phyloP scores from a whole-genome alignment of 2,113 vertebrate species.

The Dasypus novemcinctus region DNA sequence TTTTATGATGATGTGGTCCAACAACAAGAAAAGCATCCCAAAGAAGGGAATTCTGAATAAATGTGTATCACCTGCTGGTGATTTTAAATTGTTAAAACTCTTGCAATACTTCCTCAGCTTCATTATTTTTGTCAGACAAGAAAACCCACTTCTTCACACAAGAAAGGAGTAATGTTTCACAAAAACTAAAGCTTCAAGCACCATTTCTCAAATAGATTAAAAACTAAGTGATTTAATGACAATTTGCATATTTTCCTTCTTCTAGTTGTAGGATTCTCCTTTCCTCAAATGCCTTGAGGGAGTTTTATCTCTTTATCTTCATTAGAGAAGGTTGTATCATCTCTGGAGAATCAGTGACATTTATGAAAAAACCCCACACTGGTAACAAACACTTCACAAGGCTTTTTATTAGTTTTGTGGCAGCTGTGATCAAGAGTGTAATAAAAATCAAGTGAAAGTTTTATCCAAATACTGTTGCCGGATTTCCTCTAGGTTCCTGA shows the following conservation, averaged over 20 bases:
- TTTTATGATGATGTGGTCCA: neutral
- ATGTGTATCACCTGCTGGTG: neutral
- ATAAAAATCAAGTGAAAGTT: conserved; percentile 75
- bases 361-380: neutral
- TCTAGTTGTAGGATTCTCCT: neutral
- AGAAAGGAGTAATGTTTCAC: neutral
- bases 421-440: conserved; percentile 64
- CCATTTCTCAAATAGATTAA: neutral
- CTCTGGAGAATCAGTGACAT: conserved; percentile 45
- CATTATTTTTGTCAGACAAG: neutral
- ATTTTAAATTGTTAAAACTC: neutral
- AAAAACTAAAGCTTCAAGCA: neutral
- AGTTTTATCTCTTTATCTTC: conserved; percentile 46
- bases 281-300: neutral
- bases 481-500: too few species aligned
- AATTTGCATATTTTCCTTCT: neutral
- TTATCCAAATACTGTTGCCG: conserved; percentile 44
- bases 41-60: neutral
- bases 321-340: conserved; percentile 21
- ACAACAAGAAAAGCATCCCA: neutral
- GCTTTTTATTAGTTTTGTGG: conserved; percentile 56
- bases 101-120: neutral
- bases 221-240: neutral
- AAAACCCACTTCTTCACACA: neutral
- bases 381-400: conserved; percentile 53